Conservation (phyloP, 1,140 invertebrate species). For the Bombus ignitus region DNA sequence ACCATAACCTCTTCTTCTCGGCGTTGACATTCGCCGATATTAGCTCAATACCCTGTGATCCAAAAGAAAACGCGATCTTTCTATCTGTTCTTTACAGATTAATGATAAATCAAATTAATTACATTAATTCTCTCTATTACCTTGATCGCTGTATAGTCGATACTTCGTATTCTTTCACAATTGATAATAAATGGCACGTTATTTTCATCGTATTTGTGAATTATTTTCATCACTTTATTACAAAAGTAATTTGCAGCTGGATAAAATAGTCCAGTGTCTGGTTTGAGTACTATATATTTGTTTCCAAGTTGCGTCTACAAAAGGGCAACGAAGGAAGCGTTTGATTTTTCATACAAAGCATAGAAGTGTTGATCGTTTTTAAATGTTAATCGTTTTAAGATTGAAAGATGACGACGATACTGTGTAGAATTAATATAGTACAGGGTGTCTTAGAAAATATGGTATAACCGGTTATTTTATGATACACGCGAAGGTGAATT, state of each 20-base stretch:
- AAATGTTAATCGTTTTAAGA: too few relatives aligned
- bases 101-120: neutral
- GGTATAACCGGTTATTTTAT: neutral
- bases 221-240: slow-evolving; percentile 81
- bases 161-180: slow-evolving; percentile 84
- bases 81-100: neutral
- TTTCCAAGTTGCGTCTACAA: slow-evolving; percentile 73
- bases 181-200: slow-evolving; percentile 84
- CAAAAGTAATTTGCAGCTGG: slow-evolving; percentile 85
- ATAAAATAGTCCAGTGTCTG: slow-evolving; percentile 86
- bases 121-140: slow-evolving; percentile 68
- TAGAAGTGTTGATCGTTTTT: too few relatives aligned
- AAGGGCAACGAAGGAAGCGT: too few relatives aligned
- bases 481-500: neutral
- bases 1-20: slow-evolving; percentile 74
- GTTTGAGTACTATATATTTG: slow-evolving; percentile 84
- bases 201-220: slow-evolving; percentile 71
- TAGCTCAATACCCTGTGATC: slow-evolving; percentile 76
- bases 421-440: too few relatives aligned
- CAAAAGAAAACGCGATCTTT: slow-evolving; percentile 10
- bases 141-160: slow-evolving; percentile 86
- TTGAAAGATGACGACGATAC: neutral
- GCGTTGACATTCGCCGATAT: slow-evolving; percentile 72
- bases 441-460: neutral
- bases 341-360: neutral